These are phyloP conservation scores for Euura lappo DNA, from an alignment of 1,140 invertebrate genomes.

Conservation along the genomic window DNA sequence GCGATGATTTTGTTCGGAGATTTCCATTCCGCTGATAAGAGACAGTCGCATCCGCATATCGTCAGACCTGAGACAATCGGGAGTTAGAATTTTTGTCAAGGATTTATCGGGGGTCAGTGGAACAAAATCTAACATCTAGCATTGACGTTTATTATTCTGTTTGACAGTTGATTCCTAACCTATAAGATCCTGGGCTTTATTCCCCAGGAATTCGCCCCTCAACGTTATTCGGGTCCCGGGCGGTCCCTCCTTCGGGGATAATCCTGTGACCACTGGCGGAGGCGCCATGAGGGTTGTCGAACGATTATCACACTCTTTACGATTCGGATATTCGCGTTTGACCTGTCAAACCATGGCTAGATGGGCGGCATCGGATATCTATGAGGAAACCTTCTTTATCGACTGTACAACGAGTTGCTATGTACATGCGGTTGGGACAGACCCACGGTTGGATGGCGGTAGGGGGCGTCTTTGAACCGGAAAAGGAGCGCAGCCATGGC, in stretches of 20 bases:
- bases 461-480: no score
- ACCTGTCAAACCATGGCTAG: no score
- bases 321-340: no score
- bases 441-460: no score
- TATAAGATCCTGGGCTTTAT: constrained; percentile 82
- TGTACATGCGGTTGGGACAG: no score
- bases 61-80: constrained; percentile 74
- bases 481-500: no score
- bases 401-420: no score
- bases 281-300: constrained; percentile 65
- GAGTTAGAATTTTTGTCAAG: neutral
- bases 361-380: no score
- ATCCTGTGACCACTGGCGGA: constrained; percentile 90
- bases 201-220: constrained; percentile 94
- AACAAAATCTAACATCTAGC: neutral
- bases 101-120: neutral
- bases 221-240: constrained; percentile 96
- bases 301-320: neutral
- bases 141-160: constrained; percentile 6
- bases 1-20: constrained; percentile 97
- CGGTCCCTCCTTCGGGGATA: constrained; percentile 97
- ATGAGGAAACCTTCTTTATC: no score
- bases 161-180: constrained; percentile 63
- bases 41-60: constrained; percentile 95
- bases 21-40: constrained; percentile 97